Percentiles rank a stretch among this genome's conserved stretches.
phyloP scores from a whole-genome alignment of 2,888 invertebrate genomes.

The Apodemia hepburni region DNA sequence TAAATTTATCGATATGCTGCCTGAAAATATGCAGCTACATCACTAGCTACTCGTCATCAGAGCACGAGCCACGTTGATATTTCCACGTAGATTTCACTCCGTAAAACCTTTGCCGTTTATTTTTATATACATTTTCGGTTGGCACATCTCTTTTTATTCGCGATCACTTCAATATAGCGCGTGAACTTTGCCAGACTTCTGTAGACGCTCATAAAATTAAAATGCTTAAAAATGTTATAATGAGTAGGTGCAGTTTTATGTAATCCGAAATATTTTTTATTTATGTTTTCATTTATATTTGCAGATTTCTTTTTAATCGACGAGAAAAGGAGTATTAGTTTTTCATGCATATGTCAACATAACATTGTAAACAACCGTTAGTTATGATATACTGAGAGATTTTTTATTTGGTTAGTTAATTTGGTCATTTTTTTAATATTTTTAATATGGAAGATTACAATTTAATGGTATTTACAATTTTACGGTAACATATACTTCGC shows the following conservation, averaged over 20 bases:
- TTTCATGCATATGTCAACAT: too few relatives aligned
- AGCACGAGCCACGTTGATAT: constrained; percentile 72
- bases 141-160: constrained; percentile 66
- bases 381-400: too few relatives aligned
- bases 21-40: constrained; percentile 34
- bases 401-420: too few relatives aligned
- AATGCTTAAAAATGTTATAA: constrained; percentile 14
- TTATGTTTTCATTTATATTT: neutral
- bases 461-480: too few relatives aligned
- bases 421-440: too few relatives aligned
- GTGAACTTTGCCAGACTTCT: constrained; percentile 39
- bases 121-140: constrained; percentile 71
- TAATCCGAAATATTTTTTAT: neutral
- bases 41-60: constrained; percentile 73
- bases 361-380: too few relatives aligned
- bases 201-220: constrained; percentile 17
- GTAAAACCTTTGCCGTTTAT: constrained; percentile 74
- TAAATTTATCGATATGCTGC: constrained; percentile 39
- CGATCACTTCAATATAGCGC: constrained; percentile 54
- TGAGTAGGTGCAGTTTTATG: constrained; percentile 6
- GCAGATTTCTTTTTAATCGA: too few relatives aligned
- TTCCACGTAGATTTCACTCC: constrained; percentile 78
- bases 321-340: too few relatives aligned
- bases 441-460: too few relatives aligned
- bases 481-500: too few relatives aligned